A percentile compares a stretch with the other conserved stretches of the same genome.
These are phyloP conservation scores for Scaptodrosophila lebanonensis DNA, from an alignment of 1,140 invertebrate genomes.

Conservation along the genomic window DNA sequence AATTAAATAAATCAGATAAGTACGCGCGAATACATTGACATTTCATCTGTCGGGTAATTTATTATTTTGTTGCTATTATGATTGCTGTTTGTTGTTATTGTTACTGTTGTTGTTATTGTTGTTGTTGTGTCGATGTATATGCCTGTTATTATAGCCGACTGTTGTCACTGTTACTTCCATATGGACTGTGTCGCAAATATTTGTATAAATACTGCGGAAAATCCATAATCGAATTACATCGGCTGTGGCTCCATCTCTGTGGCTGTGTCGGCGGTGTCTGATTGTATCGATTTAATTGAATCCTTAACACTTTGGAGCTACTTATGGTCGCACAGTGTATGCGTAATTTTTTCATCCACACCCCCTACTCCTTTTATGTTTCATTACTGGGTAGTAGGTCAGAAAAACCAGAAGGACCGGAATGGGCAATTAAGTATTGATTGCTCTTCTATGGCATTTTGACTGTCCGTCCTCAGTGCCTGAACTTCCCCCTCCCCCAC, in stretches of 20 bases:
- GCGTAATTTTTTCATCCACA: conserved; percentile 65
- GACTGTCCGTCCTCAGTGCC: too few relatives aligned
- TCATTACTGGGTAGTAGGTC: too few relatives aligned
- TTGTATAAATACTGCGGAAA: conserved; percentile 74
- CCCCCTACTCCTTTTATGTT: conserved; percentile 25
- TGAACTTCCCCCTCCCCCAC: too few relatives aligned
- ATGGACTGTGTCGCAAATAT: conserved; percentile 66
- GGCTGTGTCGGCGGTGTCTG: conserved; percentile 25
- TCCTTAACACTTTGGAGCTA: conserved; percentile 75
- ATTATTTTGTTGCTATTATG: conserved; percentile 73
- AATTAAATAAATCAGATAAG: conserved; percentile 74
- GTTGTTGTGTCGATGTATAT: too few relatives aligned
- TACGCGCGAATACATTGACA: conserved; percentile 60
- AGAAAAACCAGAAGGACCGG: too few relatives aligned
- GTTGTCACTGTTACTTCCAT: conserved; percentile 19
- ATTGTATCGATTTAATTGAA: conserved; percentile 74
- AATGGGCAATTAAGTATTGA: too few relatives aligned
- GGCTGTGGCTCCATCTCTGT: conserved; percentile 52
- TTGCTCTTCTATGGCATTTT: too few relatives aligned
- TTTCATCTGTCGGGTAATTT: conserved; percentile 73
- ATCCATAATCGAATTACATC: conserved; percentile 73
- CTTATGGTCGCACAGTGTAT: conserved; percentile 69
- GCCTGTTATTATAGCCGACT: conserved; percentile 55
- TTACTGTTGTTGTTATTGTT: conserved; percentile 41
- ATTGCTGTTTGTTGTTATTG: conserved; percentile 23